These are phyloP conservation scores for Diacarnus erythraeanus DNA, from an alignment of 37 sponge, comb jelly and placozoan genomes.

Conservation along the genomic window DNA sequence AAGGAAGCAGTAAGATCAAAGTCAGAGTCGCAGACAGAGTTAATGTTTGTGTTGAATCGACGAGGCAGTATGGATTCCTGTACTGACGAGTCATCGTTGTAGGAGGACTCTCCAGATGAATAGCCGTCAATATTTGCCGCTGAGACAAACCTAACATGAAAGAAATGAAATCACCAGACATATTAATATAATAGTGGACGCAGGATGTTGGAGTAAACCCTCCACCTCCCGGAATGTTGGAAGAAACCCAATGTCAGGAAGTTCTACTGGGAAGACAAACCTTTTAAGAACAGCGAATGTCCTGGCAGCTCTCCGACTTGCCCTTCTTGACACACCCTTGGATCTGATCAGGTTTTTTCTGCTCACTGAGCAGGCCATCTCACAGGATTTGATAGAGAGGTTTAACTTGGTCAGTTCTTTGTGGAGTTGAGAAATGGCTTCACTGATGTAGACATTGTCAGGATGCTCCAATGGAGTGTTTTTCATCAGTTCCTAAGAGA, in stretches of 20 bases:
- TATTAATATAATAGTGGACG: neutral
- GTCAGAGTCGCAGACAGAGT: conserved; percentile 5
- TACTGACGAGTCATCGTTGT: neutral
- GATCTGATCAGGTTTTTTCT: neutral
- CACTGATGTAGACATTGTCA: conserved; percentile 31
- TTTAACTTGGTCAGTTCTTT: conserved; percentile 44
- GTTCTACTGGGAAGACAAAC: no score
- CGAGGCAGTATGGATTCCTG: neutral
- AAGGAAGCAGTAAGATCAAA: neutral
- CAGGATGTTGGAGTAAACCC: neutral
- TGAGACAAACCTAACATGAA: conserved; percentile 28
- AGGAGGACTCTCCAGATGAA: conserved; percentile 13
- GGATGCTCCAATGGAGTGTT: conserved; percentile 36
- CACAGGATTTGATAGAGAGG: conserved; percentile 57
- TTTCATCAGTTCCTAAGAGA: conserved; percentile 45
- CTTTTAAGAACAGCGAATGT: conserved; percentile 15
- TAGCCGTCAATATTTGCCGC: conserved; percentile 30
- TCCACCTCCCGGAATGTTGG: neutral
- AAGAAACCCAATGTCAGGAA: neutral
- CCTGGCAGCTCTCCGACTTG: neutral
- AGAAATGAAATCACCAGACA: neutral
- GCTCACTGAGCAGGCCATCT: conserved; percentile 41
- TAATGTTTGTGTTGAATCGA: neutral
- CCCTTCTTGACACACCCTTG: neutral
- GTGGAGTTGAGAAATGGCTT: conserved; percentile 28